Conservation (phyloP, 2,888 invertebrate genomes). For the Liopterus haemorrhoidalis region DNA sequence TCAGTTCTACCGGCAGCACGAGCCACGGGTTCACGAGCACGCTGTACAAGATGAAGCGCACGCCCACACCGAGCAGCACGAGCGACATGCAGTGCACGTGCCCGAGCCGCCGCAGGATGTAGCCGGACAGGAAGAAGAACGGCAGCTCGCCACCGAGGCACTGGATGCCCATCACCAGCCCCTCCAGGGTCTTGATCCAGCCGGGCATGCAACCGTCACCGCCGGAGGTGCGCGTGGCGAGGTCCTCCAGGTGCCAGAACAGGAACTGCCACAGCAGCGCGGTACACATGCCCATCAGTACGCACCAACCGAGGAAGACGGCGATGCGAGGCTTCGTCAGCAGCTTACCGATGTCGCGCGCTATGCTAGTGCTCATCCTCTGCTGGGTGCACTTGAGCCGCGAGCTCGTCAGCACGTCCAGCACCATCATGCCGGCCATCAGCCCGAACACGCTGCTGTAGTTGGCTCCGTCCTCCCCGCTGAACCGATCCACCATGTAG, state of each 20-base stretch:
- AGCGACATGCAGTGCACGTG: conserved; percentile 79
- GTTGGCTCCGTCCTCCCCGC: conserved; percentile 61
- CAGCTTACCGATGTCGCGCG: conserved; percentile 62
- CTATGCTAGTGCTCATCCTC: conserved; percentile 59
- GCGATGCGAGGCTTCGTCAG: conserved; percentile 61
- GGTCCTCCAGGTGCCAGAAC: conserved; percentile 76
- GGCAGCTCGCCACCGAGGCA: conserved; percentile 81
- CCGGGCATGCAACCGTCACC: conserved; percentile 42
- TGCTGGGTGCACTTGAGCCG: conserved; percentile 57
- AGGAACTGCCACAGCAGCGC: conserved; percentile 83
- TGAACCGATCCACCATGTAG: conserved; percentile 68
- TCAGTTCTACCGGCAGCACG: conserved; percentile 75
- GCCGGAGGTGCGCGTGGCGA: conserved; percentile 47
- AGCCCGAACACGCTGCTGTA: conserved; percentile 77
- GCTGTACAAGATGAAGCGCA: conserved; percentile 78
- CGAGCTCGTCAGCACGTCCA: conserved; percentile 62
- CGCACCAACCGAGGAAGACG: conserved; percentile 73
- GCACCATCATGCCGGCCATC: conserved; percentile 58
- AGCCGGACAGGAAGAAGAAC: conserved; percentile 77
- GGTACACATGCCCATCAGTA: conserved; percentile 75
- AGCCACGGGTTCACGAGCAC: conserved; percentile 74
- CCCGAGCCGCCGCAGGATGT: conserved; percentile 71
- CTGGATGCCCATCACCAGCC: conserved; percentile 64
- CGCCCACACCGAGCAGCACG: conserved; percentile 71
- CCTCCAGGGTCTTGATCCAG: conserved; percentile 48